Base-by-base conservation (phyloP, 2,113 vertebrate species). In the Cavia porcellus region DNA sequence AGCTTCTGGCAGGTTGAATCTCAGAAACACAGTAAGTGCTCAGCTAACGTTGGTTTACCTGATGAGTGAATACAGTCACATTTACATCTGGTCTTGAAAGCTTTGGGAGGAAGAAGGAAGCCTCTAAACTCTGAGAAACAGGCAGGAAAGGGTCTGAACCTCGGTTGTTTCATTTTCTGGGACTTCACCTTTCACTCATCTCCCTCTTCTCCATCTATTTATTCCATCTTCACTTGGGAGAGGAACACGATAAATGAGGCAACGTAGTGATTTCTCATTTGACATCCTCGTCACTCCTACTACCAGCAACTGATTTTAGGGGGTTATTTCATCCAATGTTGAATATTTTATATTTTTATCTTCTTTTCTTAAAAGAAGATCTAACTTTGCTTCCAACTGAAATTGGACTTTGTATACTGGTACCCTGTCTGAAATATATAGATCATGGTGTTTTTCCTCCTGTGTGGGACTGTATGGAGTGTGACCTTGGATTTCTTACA, bases 221-320 rank as follows among this genome's bases (percentile, higher is more conserved):
- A 15, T 32, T 86, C 19, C 35, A 28, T 3, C 19, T 47, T 61
- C 94, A 13, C 45, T 85, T 50, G 72, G 68, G 35, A 93, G 19
- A 12, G 50, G 0, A 28, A 42, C 0, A 0, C 20, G 24, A 57
- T n/a, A 66, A 86, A 32, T 2, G 9, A 59, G 32, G 24, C 13
- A 28, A 7, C 57, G 11, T 45, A 7, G 15, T 38, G 22, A 80
- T 61, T 92, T 62, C 15, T 8, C 79, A n/a, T 5, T 10, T 55
- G 57, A 0, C 1, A 13, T 77, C 30, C 12, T 62, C 0, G 1
- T 14, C n/a, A 17, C 3, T 9, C 8, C 28, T 17, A 32, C 5
- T 5, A 24, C 14, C 38, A n/a, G 59, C 22, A 82, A 45, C 42
- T 83, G 30, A 14, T 42, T 25, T 57, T 32, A 32, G 1, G 68